Conservation (phyloP, 1,140 invertebrate genomes). For the Drosophila subobscura region DNA sequence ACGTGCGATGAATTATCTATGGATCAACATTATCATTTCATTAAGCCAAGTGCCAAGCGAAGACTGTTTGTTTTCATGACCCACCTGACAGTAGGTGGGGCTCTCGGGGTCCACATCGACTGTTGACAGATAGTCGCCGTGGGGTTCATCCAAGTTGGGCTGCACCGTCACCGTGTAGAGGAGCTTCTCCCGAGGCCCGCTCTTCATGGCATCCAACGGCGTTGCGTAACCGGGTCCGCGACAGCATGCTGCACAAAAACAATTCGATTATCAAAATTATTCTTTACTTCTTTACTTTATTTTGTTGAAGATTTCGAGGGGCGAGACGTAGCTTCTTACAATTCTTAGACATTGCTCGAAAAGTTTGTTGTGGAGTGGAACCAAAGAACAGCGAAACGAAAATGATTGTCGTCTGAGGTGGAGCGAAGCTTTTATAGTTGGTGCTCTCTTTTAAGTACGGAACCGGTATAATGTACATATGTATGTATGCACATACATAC, state of each 20-base stretch:
- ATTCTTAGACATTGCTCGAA: conserved; percentile 54
- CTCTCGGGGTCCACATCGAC: conserved; percentile 96
- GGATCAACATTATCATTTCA: neutral
- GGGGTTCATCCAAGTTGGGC: conserved; percentile 86
- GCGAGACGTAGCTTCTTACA: conserved; percentile 24
- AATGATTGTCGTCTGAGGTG: conserved; percentile 30
- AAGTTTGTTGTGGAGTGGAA: conserved; percentile 29
- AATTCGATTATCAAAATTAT: conserved; percentile 27
- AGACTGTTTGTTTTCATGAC: conserved; percentile 13
- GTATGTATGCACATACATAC: neutral
- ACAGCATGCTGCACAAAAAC: conserved; percentile 65
- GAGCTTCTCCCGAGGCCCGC: conserved; percentile 92
- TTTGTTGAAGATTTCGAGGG: conserved; percentile 2
- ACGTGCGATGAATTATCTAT: conserved; percentile 94
- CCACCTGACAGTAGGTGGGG: conserved; percentile 92
- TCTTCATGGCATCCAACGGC: conserved; percentile 92
- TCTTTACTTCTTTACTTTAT: conserved; percentile 8
- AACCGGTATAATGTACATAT: neutral
- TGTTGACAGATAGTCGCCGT: conserved; percentile 94
- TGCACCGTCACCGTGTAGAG: conserved; percentile 95
- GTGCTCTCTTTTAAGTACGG: conserved; percentile 5
- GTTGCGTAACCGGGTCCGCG: conserved; percentile 90
- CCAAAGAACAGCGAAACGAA: conserved; percentile 23
- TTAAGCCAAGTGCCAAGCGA: conserved; percentile 7
- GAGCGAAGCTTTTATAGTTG: conserved; percentile 31